A percentile compares a stretch with the other conserved stretches of the same genome.
Evolutionary conservation across 1,140 invertebrate species (phyloP).

Genomic region (Eufriesea mexicana): DNA sequence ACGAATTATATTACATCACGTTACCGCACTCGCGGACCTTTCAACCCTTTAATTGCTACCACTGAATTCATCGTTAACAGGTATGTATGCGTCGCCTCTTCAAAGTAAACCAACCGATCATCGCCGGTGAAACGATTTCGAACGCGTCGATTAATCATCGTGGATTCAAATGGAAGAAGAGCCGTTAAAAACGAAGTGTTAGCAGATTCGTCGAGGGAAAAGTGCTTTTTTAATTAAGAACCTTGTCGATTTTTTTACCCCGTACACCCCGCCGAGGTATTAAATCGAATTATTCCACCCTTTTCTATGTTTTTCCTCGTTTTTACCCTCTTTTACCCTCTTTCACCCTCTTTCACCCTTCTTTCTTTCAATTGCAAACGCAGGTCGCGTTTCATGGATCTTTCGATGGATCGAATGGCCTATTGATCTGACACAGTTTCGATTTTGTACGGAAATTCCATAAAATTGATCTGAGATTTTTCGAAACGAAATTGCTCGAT

Average conservation of each 20-base stretch:
- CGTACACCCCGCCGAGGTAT: neutral
- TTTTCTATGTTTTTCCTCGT: too few species aligned
- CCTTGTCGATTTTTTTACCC: neutral
- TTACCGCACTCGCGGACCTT: conserved; percentile 64
- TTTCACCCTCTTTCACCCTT: too few species aligned
- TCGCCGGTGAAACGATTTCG: conserved; percentile 63
- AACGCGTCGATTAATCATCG: conserved; percentile 63
- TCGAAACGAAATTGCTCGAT: too few species aligned
- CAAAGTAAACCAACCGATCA: conserved; percentile 69
- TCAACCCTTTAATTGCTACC: conserved; percentile 72
- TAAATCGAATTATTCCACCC: neutral
- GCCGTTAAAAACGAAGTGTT: conserved; percentile 35
- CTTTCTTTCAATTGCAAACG: too few species aligned
- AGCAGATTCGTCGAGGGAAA: neutral
- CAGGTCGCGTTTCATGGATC: neutral
- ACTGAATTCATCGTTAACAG: conserved; percentile 65
- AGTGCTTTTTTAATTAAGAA: conserved; percentile 24
- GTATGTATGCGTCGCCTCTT: conserved; percentile 58
- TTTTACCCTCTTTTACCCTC: too few species aligned
- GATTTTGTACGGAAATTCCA: neutral
- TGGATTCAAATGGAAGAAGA: conserved; percentile 50
- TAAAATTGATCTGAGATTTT: too few species aligned
- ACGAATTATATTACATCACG: conserved; percentile 65
- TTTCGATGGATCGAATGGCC: too few species aligned
- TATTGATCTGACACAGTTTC: neutral